Conservation (phyloP, 23 tunicate species). For the Halocynthia roretzi region DNA sequence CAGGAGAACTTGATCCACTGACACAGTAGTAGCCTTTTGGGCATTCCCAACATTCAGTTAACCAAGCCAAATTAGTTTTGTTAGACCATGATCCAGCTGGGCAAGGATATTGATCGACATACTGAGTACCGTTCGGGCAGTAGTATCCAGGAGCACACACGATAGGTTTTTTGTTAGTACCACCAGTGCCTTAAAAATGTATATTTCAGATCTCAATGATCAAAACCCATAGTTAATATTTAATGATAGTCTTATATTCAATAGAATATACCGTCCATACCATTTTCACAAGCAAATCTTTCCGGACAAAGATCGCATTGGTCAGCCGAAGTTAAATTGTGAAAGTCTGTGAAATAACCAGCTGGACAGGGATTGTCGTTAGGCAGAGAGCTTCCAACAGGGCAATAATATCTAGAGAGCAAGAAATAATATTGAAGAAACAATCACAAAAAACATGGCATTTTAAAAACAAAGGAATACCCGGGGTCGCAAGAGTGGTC, state of each 20-base stretch:
- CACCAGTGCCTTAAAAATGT: slow-evolving; percentile 69
- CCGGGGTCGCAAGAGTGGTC: slow-evolving; percentile 46
- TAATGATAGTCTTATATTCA: neutral
- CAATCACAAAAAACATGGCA: neutral
- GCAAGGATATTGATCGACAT: slow-evolving; percentile 52
- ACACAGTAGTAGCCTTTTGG: slow-evolving; percentile 73
- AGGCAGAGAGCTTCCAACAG: slow-evolving; percentile 40
- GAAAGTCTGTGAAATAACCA: slow-evolving; percentile 64
- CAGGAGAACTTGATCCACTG: slow-evolving; percentile 43
- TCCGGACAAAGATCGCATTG: slow-evolving; percentile 71
- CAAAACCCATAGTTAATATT: neutral
- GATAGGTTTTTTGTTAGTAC: slow-evolving; percentile 30
- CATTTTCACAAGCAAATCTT: slow-evolving; percentile 63
- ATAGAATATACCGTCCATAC: neutral
- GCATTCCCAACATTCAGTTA: slow-evolving; percentile 91
- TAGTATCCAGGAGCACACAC: slow-evolving; percentile 79
- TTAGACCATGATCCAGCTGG: slow-evolving; percentile 97
- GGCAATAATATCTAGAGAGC: slow-evolving; percentile 70
- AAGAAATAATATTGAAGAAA: neutral
- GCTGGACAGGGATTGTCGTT: slow-evolving; percentile 55
- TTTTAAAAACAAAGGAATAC: slow-evolving; percentile 6
- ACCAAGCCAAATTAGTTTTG: slow-evolving; percentile 61
- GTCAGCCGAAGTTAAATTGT: slow-evolving; percentile 54
- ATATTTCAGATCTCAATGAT: slow-evolving; percentile 1
- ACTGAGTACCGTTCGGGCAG: slow-evolving; percentile 81